Conservation (phyloP, 2,888 invertebrate species). For the Galerucella nymphaeae region DNA sequence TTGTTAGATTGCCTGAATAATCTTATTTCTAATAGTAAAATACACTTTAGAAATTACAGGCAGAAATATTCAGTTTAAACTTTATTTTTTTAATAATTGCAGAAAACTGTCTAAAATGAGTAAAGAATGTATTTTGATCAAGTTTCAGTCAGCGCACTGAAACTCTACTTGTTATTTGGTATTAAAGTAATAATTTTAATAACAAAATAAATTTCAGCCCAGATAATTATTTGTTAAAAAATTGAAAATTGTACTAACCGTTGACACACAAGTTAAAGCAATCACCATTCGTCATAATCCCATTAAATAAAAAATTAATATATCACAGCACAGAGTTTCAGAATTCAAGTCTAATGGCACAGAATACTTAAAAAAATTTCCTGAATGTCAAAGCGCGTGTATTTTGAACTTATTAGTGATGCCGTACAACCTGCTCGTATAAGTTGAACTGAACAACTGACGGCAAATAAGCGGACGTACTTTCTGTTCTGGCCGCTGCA, state of each 20-base stretch:
- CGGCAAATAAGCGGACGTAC: conserved; percentile 12
- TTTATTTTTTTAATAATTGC: too few relatives aligned
- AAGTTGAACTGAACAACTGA: conserved; percentile 11
- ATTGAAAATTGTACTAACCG: conserved; percentile 33
- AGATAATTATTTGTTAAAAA: neutral
- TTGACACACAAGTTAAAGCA: conserved; percentile 36
- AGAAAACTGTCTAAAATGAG: too few relatives aligned
- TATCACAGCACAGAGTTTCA: conserved; percentile 36
- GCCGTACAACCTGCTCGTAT: neutral
- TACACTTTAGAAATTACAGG: too few relatives aligned
- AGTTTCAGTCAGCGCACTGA: too few relatives aligned
- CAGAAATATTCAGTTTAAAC: too few relatives aligned
- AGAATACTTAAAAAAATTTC: neutral
- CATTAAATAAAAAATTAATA: conserved; percentile 35
- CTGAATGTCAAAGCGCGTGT: neutral
- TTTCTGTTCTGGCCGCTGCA: conserved; percentile 48
- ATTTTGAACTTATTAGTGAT: conserved; percentile 6
- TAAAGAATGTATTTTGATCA: too few relatives aligned
- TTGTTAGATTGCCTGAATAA: too few relatives aligned
- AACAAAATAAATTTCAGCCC: too few relatives aligned
- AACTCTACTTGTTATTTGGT: too few relatives aligned
- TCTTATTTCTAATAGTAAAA: too few relatives aligned
- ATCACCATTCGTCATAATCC: conserved; percentile 47
- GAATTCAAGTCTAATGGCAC: conserved; percentile 14
- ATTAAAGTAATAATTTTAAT: too few relatives aligned